Evolutionary conservation across 2,888 invertebrate species (phyloP).

Genomic region (Ectobius pallidus): DNA sequence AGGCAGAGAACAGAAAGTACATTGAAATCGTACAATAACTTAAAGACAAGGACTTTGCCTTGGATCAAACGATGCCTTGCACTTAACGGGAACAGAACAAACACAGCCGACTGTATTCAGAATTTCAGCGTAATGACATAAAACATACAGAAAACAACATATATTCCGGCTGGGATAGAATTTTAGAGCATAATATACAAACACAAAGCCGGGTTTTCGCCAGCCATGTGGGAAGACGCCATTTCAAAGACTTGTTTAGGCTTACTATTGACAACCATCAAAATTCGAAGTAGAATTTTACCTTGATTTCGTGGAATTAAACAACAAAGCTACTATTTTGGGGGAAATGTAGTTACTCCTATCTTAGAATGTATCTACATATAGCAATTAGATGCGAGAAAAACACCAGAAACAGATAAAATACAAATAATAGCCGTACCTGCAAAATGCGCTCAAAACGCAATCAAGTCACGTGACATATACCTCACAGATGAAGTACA

Average conservation of each 20-base stretch:
- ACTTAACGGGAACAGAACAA: no score
- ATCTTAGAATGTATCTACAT: slow-evolving; percentile 13
- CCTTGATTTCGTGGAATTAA: not conserved
- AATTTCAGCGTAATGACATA: no score
- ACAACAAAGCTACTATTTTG: not conserved
- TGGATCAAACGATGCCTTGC: no score
- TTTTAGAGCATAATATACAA: not conserved
- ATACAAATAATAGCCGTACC: slow-evolving; percentile 62
- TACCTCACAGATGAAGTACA: slow-evolving; percentile 13
- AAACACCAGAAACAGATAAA: slow-evolving; percentile 47
- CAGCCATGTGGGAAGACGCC: slow-evolving; percentile 73
- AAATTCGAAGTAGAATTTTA: slow-evolving; percentile 33
- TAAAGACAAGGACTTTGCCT: no score
- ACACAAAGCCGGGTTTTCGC: slow-evolving; percentile 47
- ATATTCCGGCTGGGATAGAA: not conserved
- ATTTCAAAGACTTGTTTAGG: slow-evolving; percentile 71
- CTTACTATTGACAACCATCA: slow-evolving; percentile 64
- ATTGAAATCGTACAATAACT: no score
- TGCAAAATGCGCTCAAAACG: slow-evolving; percentile 73
- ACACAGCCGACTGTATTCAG: no score
- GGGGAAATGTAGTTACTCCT: slow-evolving; percentile 3
- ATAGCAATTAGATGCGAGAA: slow-evolving; percentile 40
- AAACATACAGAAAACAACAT: no score
- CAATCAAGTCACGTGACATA: slow-evolving; percentile 70
- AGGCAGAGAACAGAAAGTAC: no score